phyloP scores from a whole-genome alignment of 2,113 vertebrate species.

The Hymenochirus boettgeri region DNA sequence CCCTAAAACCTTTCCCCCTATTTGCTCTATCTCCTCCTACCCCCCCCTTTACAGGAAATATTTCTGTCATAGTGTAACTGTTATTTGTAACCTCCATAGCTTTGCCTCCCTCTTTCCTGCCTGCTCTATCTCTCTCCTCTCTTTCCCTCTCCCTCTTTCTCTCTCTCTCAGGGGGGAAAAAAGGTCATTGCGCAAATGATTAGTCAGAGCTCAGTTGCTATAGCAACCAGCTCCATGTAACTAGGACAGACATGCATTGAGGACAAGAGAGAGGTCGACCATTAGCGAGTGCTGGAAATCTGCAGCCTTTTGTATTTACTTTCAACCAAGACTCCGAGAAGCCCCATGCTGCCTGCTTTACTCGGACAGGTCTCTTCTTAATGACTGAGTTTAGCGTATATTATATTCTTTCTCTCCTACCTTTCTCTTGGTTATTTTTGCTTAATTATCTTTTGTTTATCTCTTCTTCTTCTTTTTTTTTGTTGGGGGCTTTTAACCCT shows the following conservation, averaged over 20 bases:
- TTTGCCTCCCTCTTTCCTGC: constrained; percentile 46
- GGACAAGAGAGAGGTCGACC: constrained; percentile 86
- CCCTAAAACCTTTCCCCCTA: constrained; percentile 38
- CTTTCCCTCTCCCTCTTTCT: constrained; percentile 58
- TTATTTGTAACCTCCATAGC: constrained; percentile 57
- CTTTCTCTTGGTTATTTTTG: neutral
- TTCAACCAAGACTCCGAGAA: constrained; percentile 46
- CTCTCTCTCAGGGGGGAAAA: constrained; percentile 80
- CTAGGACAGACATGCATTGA: constrained; percentile 82
- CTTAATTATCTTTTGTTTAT: neutral
- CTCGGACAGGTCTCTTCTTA: constrained; percentile 15
- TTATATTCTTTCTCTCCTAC: neutral
- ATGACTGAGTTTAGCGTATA: constrained; percentile 3
- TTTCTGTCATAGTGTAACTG: constrained; percentile 50
- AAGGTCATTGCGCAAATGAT: constrained; percentile 94
- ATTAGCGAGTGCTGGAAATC: constrained; percentile 71
- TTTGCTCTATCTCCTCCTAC: constrained; percentile 7
- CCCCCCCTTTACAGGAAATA: constrained; percentile 28
- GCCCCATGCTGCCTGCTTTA: constrained; percentile 42
- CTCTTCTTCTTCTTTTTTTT: neutral
- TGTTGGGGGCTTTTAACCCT: neutral
- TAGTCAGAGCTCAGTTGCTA: constrained; percentile 90
- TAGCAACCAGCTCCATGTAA: constrained; percentile 82
- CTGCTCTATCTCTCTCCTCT: constrained; percentile 60
- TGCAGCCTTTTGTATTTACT: constrained; percentile 62